Evolutionary conservation across 1,140 invertebrate genomes (phyloP).

Genomic region (Macrobrachium rosenbergii): DNA sequence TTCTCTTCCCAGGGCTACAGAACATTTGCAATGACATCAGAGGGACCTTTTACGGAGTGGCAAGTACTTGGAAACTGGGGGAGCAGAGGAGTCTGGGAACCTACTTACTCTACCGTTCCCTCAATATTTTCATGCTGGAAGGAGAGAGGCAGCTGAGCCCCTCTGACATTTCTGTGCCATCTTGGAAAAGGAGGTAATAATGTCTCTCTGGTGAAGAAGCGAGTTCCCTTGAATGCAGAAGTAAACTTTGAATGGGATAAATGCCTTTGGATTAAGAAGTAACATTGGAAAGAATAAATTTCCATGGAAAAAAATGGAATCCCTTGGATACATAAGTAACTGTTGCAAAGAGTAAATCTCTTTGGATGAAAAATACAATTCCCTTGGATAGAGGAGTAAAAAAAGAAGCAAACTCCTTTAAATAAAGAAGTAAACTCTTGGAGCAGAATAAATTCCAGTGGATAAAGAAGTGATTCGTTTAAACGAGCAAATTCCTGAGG

Average conservation of each 20-base stretch:
- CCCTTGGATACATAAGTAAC: too few species aligned
- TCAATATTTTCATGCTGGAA: constrained; percentile 87
- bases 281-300: too few species aligned
- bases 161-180: constrained; percentile 70
- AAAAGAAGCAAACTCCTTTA: too few species aligned
- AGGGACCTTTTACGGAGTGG: constrained; percentile 87
- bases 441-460: too few species aligned
- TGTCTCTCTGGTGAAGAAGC: background rate
- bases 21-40: constrained; percentile 85
- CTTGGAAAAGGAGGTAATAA: background rate
- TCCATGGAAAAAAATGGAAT: too few species aligned
- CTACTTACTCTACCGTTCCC: constrained; percentile 86
- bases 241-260: background rate
- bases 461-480: too few species aligned
- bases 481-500: too few species aligned
- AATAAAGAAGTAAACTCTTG: too few species aligned
- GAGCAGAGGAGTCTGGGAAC: constrained; percentile 83
- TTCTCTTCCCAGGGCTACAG: constrained; percentile 62
- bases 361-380: too few species aligned
- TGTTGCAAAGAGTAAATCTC: too few species aligned
- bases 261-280: too few species aligned
- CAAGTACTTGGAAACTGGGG: constrained; percentile 80
- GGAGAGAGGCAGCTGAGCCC: constrained; percentile 85
- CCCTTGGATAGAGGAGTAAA: too few species aligned
- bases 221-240: background rate